Evolutionary conservation across 2,888 invertebrate species (phyloP), one percentile per base, ranked within the genome.

Genomic region (Eremobia ochroleuca): DNA sequence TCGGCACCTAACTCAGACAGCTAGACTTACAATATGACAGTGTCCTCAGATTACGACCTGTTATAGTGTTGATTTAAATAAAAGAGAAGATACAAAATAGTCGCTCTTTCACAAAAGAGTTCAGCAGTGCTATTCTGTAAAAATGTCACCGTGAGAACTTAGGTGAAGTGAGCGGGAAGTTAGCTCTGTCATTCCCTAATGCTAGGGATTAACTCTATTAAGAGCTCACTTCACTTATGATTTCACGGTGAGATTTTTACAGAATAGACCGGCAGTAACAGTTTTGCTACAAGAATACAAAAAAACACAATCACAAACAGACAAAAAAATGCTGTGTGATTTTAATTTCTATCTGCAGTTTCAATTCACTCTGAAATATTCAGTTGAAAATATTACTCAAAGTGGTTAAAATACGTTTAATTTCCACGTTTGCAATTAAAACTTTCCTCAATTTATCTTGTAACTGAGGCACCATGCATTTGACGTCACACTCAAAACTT

Each of bases 401-500:
- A 37, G 25, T 74, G 11, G 21, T 40, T 18, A 11, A 74, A 59
- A 18, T n/a, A 58, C 25, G 13, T 46, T 52, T 1, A 43, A 1
- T 59, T 34, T 28, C 21, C 34, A 66, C 34, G 18, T 81, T 82
- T 82, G 3, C 37, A 67, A 43, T 75, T n/a, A 62, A 73, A 67
- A 15, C 4, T 55, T 31, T 11, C 25, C 13, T 15, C 21, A 43
- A 15, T 72, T 69, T 72, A 66, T 69, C 69, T 28, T 59, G 40
- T 28, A 46, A 79, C 62, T 43, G 34, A 28, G 15, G 34, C 52
- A 49, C 3, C 64, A 43, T 65, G 40, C 58, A 64, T 69, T 76
- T 67, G 15, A 58, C 15, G 40, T 62, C 43, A 52, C 28, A 64
- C 46, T 80, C 21, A 40, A 75, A 76, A 75, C 58, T 82, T 82